Evolutionary conservation across 2,888 invertebrate species (phyloP).

Genomic region (Parascotia fuliginaria): DNA sequence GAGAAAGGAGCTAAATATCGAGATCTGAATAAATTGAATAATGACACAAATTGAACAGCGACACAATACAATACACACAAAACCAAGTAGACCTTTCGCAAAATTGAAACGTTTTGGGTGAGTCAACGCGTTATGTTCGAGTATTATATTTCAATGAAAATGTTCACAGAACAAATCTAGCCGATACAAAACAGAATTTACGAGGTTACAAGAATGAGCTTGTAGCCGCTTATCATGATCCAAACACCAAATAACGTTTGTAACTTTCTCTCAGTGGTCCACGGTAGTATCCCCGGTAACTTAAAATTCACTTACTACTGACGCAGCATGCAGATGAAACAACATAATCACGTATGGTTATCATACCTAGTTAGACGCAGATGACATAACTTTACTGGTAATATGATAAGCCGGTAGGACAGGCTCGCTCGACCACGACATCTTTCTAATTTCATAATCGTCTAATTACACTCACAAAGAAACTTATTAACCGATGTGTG

Average conservation of each 20-base stretch:
- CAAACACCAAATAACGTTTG: slow-evolving; percentile 58
- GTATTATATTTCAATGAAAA: slow-evolving; percentile 74
- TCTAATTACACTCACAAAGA: slow-evolving; percentile 38
- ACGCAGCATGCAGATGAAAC: slow-evolving; percentile 29
- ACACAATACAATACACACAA: slow-evolving; percentile 37
- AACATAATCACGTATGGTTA: slow-evolving; percentile 33
- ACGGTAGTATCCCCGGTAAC: slow-evolving; percentile 33
- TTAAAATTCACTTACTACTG: slow-evolving; percentile 36
- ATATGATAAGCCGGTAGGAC: slow-evolving; percentile 35
- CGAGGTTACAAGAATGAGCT: slow-evolving; percentile 66
- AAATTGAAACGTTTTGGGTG: slow-evolving; percentile 65
- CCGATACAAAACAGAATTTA: slow-evolving; percentile 69
- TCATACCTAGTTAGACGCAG: slow-evolving; percentile 24
- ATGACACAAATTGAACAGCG: slow-evolving; percentile 27
- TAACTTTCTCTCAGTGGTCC: slow-evolving; percentile 62
- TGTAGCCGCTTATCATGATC: slow-evolving; percentile 62
- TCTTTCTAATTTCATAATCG: slow-evolving; percentile 45
- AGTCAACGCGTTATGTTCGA: slow-evolving; percentile 66
- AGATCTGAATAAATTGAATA: slow-evolving; percentile 31
- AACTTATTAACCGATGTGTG: slow-evolving; percentile 48
- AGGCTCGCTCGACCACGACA: slow-evolving; percentile 29
- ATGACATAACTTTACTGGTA: slow-evolving; percentile 29
- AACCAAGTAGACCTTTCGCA: slow-evolving; percentile 59
- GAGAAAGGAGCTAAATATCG: slow-evolving; percentile 49
- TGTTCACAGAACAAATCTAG: slow-evolving; percentile 66